Conservation (phyloP, 2,113 vertebrate species). For the Sylvietta virens region DNA sequence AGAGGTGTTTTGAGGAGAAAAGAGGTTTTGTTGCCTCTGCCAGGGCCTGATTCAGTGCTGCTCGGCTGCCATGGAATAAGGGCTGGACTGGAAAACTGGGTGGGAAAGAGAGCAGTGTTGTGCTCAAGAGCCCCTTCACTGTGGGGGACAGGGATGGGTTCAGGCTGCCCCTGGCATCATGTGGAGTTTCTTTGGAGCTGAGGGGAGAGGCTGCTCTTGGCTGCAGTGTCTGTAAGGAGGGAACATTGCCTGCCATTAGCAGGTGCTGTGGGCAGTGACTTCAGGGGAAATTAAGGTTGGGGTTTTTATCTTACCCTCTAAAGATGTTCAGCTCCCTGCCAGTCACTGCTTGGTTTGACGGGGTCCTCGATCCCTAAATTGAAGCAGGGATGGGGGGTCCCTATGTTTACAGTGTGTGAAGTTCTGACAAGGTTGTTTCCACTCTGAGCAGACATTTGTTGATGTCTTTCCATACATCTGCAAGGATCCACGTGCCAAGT, state of each 20-base stretch:
- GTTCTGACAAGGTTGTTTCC: neutral
- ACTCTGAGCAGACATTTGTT: neutral
- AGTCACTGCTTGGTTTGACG: neutral
- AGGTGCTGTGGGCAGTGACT: neutral
- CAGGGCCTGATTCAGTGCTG: neutral
- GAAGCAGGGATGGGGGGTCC: neutral
- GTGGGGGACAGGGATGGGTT: accelerated
- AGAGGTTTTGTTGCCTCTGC: neutral
- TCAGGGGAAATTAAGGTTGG: neutral
- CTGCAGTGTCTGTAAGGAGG: neutral
- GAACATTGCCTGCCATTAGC: too few species aligned
- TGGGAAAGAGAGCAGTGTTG: neutral
- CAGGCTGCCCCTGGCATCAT: neutral
- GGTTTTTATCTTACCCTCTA: neutral
- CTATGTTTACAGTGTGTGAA: neutral
- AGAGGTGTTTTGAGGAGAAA: neutral
- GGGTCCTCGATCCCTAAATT: accelerated
- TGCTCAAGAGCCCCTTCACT: neutral
- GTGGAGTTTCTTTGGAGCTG: neutral
- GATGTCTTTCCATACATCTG: neutral
- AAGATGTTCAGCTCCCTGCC: neutral
- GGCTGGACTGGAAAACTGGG: accelerated
- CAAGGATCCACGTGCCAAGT: neutral
- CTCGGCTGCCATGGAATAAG: neutral
- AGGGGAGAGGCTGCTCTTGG: neutral